Evolutionary conservation across 2,888 invertebrate genomes (phyloP), one percentile per base, ranked within the genome.

Genomic region (Miltochrista miniata): DNA sequence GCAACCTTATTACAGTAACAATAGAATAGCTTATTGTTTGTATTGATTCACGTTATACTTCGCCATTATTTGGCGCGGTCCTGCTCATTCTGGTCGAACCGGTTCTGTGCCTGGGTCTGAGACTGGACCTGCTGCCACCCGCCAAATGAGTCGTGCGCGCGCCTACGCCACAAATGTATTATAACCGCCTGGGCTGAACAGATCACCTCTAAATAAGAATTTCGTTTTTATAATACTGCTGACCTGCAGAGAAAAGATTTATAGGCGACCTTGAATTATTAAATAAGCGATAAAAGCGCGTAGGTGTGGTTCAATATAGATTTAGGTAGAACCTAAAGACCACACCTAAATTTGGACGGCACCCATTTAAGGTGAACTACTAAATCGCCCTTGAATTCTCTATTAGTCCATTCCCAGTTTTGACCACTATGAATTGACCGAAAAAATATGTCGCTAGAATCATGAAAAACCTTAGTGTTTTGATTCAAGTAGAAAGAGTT

Each of bases 81-180:
- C 81, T 74, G 79, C 70, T 81, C 80, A 81, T 87, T 88, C 89
- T 89, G 78, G 90, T 90, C 82, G 76, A 78, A 90, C 90, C 90
- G 90, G 90, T 90, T 90, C 71, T 69, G 62, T 67, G 83, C 67
- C 77, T 75, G 82, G 83, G 83, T 74, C 83, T 81, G 80, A 80
- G 80, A 85, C 81, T 85, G 88, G 87, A 87, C 87, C 85, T 86
- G 88, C 87, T 81, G 80, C 84, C 79, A 77, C 78, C 79, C 78
- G 83, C 87, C 83, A 87, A 88, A 87, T 85, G 87, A 84, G 81
- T 67, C 68, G 69, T 68, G 76, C 75, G 74, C 76, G 82, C 79
- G 85, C 81, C 79, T 82, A 83, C 77, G 78, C 80, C 74, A 80
- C 81, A 75, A 79, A 79, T 78, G 79, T 79, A 76, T 74, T 71